Base-by-base conservation (phyloP, 1,140 invertebrate genomes). In the Drosophila arawakana region DNA sequence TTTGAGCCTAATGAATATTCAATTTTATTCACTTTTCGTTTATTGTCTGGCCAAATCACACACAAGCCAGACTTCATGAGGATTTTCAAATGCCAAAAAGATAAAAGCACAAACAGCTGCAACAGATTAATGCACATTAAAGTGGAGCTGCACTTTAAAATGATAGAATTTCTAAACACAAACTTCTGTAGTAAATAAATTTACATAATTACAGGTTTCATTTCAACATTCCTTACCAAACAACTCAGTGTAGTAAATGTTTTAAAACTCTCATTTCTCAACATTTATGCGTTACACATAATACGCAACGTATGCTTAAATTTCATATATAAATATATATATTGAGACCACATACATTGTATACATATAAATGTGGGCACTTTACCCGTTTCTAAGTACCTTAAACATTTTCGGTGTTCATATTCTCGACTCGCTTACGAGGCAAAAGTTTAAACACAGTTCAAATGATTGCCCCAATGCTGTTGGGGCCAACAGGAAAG, bases 381-480 rank as follows among this genome's bases (percentile, higher is more conserved):
- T 15, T 21, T 55, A 50, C 25, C 49, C 50, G 25, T 44, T 65
- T 55, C 13, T 35, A 60, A 60, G 43, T 34, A 41, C 60, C 35
- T 34, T 15, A 43, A 55, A 13, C 60, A 39, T 68, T 41, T 65
- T 58, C 21, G 37, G 54, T 66, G 52, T 37, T 67, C 62, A 59
- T 54, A 69, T 73, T 68, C 55, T 55, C 18, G 57, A 68, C 65
- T 69, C 71, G 62, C 66, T 71, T 65, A 59, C 55, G 50, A 60
- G 54, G 63, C 58, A 72, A 76, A 78, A 78, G 47, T 67, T 78
- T 76, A 70, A 69, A 30, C 61, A 75, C 65, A 78, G 73, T 63
- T 76, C 73, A 79, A 79, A 79, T 79, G 68, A 76, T 76, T 67
- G 61, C 37, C 61, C 61, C 60, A 55, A 59, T 39, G 65, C 59